phyloP scores from a whole-genome alignment of 2,113 vertebrate genomes.

The Myocastor coypus region DNA sequence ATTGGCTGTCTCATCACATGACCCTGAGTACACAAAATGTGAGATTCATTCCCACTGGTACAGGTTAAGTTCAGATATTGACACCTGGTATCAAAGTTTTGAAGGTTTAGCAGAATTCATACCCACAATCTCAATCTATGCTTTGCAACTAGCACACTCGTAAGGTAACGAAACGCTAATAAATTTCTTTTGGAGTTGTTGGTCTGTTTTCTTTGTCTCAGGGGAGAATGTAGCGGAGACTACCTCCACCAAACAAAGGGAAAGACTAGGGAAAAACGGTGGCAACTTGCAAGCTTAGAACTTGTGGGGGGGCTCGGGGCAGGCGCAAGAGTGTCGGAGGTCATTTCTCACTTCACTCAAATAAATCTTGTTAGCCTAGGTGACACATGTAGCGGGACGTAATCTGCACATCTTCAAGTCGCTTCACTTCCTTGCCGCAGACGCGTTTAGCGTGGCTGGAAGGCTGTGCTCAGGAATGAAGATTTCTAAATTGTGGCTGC shows the following conservation, averaged over 20 bases:
- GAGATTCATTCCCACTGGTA: neutral
- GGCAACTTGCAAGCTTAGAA: slow-evolving; percentile 12
- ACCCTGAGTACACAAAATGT: neutral
- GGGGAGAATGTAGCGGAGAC: neutral
- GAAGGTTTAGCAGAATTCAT: slow-evolving; percentile 3
- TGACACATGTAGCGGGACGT: neutral
- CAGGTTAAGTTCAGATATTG: neutral
- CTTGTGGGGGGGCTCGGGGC: slow-evolving; percentile 12
- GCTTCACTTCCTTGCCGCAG: slow-evolving; percentile 47
- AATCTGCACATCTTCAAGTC: slow-evolving; percentile 44
- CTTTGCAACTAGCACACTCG: slow-evolving; percentile 34
- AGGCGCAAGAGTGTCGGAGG: neutral
- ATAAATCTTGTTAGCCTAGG: slow-evolving; percentile 49
- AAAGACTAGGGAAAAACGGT: neutral
- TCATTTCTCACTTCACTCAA: slow-evolving; percentile 60
- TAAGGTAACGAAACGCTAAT: neutral
- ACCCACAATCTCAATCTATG: neutral
- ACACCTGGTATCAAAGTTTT: neutral
- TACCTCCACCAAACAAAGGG: neutral
- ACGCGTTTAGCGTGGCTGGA: slow-evolving; percentile 22
- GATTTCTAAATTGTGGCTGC: slow-evolving; percentile 29
- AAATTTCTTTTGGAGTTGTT: neutral
- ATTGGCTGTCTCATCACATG: neutral
- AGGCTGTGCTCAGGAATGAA: slow-evolving; percentile 56
- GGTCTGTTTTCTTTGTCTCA: neutral